Evolutionary conservation across 2,888 invertebrate genomes (phyloP).

Genomic region (Antitype chi): DNA sequence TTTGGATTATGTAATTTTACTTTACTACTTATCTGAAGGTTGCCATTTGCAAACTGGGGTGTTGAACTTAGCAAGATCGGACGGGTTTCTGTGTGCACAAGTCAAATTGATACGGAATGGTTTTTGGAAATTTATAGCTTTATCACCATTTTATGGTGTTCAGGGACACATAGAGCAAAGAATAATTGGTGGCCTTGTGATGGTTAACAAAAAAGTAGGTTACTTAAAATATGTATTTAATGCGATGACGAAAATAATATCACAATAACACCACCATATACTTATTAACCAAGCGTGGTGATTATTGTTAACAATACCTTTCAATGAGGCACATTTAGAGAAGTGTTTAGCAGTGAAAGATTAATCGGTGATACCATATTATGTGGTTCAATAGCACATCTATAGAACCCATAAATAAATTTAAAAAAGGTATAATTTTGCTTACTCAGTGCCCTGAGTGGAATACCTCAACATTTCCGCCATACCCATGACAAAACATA

Average conservation of each 20-base stretch:
- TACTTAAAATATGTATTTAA: background rate
- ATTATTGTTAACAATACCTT: background rate
- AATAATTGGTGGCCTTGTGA: background rate
- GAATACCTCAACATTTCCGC: too few species aligned
- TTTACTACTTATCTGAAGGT: slow-evolving; percentile 24
- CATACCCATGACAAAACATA: slow-evolving; percentile 9
- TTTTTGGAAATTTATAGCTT: too few species aligned
- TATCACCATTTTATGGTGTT: background rate
- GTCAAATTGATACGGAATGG: background rate
- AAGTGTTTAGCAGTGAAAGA: too few species aligned
- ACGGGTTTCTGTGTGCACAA: background rate
- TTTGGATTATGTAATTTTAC: slow-evolving; percentile 44
- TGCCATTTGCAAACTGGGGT: slow-evolving; percentile 10
- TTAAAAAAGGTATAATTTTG: too few species aligned
- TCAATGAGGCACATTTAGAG: background rate
- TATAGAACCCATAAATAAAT: too few species aligned
- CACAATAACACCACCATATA: background rate
- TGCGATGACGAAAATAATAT: background rate
- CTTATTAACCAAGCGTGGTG: too few species aligned
- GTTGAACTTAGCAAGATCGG: slow-evolving; percentile 22
- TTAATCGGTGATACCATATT: too few species aligned
- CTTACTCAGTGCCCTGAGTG: too few species aligned
- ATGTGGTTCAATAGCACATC: too few species aligned
- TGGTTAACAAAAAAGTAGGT: background rate
- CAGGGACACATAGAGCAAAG: background rate